A percentile compares a stretch with the other conserved stretches of the same genome.
Evolutionary conservation across 2,797 vertebrate genomes (phyloP).

Genomic region (Graptemys geographica): DNA sequence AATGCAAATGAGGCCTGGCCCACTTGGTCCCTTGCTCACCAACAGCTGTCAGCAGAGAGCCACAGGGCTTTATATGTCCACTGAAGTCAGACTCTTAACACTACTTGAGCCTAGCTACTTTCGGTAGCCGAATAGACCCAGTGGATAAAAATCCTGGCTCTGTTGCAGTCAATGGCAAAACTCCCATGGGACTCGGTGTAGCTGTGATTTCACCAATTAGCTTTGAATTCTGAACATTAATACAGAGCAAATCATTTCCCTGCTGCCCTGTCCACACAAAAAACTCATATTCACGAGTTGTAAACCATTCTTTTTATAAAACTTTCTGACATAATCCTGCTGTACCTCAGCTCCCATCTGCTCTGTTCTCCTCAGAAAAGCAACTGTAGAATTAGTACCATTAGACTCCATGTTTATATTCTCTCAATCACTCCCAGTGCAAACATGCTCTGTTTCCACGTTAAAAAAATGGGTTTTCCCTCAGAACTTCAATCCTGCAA

Average conservation of each 20-base stretch:
- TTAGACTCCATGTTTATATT: background rate
- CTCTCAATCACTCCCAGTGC: background rate
- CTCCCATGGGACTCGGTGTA: background rate
- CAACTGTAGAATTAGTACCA: background rate
- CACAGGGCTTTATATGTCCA: too few relatives aligned
- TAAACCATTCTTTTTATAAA: slow-evolving; percentile 33
- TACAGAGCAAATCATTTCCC: background rate
- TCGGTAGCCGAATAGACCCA: background rate
- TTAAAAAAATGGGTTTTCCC: background rate
- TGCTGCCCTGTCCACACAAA: slow-evolving; percentile 1
- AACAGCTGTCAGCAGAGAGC: too few relatives aligned
- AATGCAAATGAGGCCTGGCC: too few relatives aligned
- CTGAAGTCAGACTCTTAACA: too few relatives aligned
- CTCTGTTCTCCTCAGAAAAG: slow-evolving; percentile 21
- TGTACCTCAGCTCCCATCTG: slow-evolving; percentile 28
- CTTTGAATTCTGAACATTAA: accelerated
- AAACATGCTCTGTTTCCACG: too few relatives aligned
- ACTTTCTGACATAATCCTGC: slow-evolving; percentile 13
- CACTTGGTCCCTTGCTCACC: too few relatives aligned
- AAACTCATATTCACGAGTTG: slow-evolving; percentile 32
- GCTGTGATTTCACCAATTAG: background rate
- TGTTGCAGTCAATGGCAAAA: background rate
- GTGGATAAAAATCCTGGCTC: background rate
- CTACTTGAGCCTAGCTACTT: too few relatives aligned
- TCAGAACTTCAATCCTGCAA: accelerated